Base-by-base conservation (phyloP, 2,113 vertebrate genomes). In the Erpornis zantholeuca region DNA sequence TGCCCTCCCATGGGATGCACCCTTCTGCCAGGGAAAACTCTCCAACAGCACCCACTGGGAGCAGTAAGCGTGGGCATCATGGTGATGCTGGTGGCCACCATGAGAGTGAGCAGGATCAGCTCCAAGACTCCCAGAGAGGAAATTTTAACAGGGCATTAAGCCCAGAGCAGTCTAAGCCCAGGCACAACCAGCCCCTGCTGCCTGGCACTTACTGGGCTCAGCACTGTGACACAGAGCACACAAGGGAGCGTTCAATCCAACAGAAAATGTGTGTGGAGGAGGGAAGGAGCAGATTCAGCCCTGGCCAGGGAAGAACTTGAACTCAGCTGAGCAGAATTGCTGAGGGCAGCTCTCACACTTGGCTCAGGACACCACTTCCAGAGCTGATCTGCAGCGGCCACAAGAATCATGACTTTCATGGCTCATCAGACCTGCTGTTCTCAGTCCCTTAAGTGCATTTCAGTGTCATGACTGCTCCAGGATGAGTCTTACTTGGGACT, bases 111-210 rank as follows among this genome's bases (percentile, higher is more conserved):
- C 24, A 52, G 50, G 31, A 77, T 33, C 54, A 36, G 49, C 64
- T 50, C 25, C 0, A 6, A 42, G 54, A 24, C 18, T 71, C 56
- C 13, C 1, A 0, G 50, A 38, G 49, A 1, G 1, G 40, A 64
- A 85, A 82, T 47, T 88, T 52, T 63, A 75, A 50, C 2, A 25
- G 38, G 8, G 12, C 8, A 1, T 56, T 47, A 71, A 64, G 70
- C 31, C 6, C 25, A 9, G 33, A 59, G 49, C 0, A 2, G 10
- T 49, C 17, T 40, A 59, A 24, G 16, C 4, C 23, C 12, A 12
- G n/a, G 60, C 40, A 50, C 1, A 2, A 33, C 8, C 45, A 40
- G 44, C 38, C 23, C 28, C 8, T 0, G 0, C 66, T 12, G 31
- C 56, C 61, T n/a, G 52, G 52, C 40, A 27, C 47, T 59, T 3